Evolutionary conservation across 2,797 vertebrate genomes (phyloP).

Genomic region (Muscicapa striata): DNA sequence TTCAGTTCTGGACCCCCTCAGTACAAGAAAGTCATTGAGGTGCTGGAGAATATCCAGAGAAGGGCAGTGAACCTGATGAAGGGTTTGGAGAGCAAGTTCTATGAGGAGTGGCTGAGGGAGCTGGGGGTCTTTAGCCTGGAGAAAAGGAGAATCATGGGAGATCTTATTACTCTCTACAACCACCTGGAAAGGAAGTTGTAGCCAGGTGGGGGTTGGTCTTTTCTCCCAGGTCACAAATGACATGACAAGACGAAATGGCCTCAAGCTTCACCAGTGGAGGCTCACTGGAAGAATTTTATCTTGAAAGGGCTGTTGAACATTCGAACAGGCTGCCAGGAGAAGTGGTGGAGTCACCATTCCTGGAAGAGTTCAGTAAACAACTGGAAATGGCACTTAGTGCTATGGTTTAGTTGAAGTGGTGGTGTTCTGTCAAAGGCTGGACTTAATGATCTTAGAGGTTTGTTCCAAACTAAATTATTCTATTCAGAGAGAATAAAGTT

Average conservation of each 20-base stretch:
- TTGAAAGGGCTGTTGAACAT: background rate
- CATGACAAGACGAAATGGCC: background rate
- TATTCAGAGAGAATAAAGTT: background rate
- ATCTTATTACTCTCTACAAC: too few species aligned
- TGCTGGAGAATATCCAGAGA: background rate
- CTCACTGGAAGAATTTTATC: background rate
- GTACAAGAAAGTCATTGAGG: background rate
- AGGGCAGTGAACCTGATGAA: background rate
- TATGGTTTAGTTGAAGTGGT: background rate
- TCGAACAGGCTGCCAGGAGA: background rate
- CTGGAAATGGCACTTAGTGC: background rate
- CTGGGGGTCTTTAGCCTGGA: background rate
- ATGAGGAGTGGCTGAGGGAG: background rate
- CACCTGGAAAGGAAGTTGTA: background rate
- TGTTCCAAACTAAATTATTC: background rate
- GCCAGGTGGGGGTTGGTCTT: background rate
- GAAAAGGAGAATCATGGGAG: background rate
- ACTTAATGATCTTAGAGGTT: background rate
- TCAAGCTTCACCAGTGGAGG: background rate
- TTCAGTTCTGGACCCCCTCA: background rate
- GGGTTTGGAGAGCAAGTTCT: background rate
- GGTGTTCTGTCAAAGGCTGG: background rate
- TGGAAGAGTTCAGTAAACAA: background rate
- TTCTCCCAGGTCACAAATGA: background rate
- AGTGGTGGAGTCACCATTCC: background rate